Evolutionary conservation across 2,113 vertebrate species (phyloP).

Genomic region (Scytalopus superciliaris): DNA sequence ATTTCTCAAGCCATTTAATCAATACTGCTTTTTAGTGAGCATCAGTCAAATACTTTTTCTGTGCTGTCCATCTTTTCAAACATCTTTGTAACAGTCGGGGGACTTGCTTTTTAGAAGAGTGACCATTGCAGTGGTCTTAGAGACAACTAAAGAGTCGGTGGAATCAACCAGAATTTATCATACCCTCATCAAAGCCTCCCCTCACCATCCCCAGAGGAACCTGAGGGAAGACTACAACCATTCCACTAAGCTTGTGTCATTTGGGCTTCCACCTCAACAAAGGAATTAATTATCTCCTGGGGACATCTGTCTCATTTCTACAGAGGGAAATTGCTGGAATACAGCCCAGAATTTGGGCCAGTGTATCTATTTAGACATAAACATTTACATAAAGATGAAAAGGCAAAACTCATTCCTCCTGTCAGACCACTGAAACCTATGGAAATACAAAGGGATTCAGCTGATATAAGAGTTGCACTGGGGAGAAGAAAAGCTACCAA

Average conservation of each 20-base stretch:
- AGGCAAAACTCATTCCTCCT: constrained; percentile 2
- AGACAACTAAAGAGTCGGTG: neutral
- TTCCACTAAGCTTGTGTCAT: neutral
- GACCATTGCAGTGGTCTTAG: neutral
- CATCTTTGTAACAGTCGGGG: neutral
- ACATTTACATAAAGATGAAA: constrained; percentile 50
- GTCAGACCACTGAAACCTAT: neutral
- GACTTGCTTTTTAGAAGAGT: neutral
- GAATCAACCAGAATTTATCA: neutral
- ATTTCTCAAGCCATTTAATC: neutral
- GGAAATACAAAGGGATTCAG: constrained; percentile 12
- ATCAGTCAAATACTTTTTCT: neutral
- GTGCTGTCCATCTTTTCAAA: neutral
- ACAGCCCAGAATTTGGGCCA: constrained; percentile 21
- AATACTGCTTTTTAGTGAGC: neutral
- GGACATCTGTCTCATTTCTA: neutral
- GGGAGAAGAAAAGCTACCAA: constrained; percentile 22
- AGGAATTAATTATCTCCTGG: neutral
- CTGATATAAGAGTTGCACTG: neutral
- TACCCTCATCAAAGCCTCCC: neutral
- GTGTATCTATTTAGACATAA: constrained; percentile 51
- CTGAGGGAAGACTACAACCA: neutral
- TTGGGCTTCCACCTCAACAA: neutral
- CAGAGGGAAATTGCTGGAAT: neutral
- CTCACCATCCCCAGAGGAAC: neutral